These are phyloP conservation scores for Drosophila paramelanica DNA, from an alignment of 2,888 invertebrate genomes.

Conservation along the genomic window DNA sequence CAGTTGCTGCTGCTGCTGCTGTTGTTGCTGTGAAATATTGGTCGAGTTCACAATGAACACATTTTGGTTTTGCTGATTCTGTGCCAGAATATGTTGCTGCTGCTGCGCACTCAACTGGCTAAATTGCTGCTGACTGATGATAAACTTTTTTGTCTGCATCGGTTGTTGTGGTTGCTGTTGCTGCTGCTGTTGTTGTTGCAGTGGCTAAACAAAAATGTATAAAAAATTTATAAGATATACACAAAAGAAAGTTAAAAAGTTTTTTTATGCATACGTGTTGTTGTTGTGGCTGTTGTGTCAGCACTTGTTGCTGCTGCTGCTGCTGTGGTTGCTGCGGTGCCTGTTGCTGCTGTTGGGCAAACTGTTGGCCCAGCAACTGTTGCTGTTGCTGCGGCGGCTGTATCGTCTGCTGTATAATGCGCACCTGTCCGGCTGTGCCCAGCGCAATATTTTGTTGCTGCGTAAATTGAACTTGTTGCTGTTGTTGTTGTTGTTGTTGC, in stretches of 20 bases:
- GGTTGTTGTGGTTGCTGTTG: constrained; percentile 67
- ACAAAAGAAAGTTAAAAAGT: not conserved
- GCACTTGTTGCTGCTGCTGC: constrained; percentile 54
- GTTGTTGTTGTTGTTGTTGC: constrained; percentile 52
- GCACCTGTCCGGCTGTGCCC: constrained; percentile 64
- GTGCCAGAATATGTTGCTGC: constrained; percentile 85
- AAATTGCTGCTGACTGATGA: constrained; percentile 88
- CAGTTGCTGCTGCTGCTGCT: constrained; percentile 78
- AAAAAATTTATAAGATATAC: not conserved
- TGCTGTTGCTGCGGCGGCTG: constrained; percentile 65
- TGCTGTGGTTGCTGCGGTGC: constrained; percentile 35
- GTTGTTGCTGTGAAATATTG: constrained; percentile 76
- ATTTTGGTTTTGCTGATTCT: constrained; percentile 85
- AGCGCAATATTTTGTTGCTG: constrained; percentile 71
- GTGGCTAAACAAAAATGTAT: constrained; percentile 29
- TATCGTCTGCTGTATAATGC: constrained; percentile 73
- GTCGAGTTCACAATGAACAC: constrained; percentile 84
- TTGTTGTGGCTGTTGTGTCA: constrained; percentile 56
- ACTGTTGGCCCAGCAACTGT: constrained; percentile 48
- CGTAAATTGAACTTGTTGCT: constrained; percentile 74
- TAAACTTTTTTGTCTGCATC: constrained; percentile 81
- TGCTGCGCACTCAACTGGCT: constrained; percentile 88
- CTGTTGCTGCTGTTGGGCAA: constrained; percentile 54
- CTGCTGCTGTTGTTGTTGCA: constrained; percentile 66
- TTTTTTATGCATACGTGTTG: constrained; percentile 44